A percentile compares a stretch with the other conserved stretches of the same genome.
These are phyloP conservation scores for Dasyornis broadbenti DNA, from an alignment of 2,113 vertebrate species.

Conservation along the genomic window DNA sequence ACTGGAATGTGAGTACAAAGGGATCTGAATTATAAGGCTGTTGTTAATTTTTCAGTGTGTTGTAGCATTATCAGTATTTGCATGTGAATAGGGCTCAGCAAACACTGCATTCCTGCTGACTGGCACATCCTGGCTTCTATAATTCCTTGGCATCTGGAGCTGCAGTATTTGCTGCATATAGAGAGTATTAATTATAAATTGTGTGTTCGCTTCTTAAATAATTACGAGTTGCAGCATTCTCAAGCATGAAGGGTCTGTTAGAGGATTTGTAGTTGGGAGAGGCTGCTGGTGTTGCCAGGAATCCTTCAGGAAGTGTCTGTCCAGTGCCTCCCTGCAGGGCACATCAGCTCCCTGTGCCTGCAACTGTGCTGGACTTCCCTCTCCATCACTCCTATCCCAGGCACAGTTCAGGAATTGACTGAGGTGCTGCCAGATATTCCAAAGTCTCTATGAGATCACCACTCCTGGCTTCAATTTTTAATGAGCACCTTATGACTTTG, in stretches of 20 bases:
- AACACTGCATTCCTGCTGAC: neutral
- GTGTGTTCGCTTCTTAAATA: neutral
- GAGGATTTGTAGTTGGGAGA: neutral
- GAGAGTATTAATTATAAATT: neutral
- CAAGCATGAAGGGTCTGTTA: neutral
- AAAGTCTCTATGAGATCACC: neutral
- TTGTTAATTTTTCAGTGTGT: neutral
- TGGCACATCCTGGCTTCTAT: neutral
- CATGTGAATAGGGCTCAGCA: neutral
- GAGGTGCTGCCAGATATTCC: neutral
- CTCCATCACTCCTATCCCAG: neutral
- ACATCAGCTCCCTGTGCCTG: neutral
- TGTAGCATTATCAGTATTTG: neutral
- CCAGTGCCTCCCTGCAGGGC: neutral
- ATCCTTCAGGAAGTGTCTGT: neutral
- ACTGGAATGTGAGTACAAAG: conserved; percentile 91
- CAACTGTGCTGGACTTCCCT: neutral
- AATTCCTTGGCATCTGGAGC: neutral
- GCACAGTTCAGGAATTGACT: neutral
- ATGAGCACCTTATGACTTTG: neutral
- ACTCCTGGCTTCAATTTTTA: neutral
- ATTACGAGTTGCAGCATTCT: neutral
- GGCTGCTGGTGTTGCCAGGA: neutral
- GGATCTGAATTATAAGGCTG: neutral
- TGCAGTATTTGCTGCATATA: neutral